Base-by-base conservation (phyloP, 1,140 invertebrate genomes). In the Euwallacea fornicatus region DNA sequence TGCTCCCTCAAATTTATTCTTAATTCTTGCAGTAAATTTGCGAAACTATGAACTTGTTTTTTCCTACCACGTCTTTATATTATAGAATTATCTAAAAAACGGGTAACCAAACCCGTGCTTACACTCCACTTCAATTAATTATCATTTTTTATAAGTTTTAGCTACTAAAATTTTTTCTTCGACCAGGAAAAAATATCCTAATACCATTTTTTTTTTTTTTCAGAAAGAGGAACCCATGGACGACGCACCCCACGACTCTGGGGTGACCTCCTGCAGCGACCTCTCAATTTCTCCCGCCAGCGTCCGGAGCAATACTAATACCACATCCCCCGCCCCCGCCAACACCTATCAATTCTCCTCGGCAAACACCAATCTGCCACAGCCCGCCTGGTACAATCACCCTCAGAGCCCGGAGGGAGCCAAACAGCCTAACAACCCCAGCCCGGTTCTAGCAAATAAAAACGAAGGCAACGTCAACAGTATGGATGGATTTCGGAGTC, bases 401-500 rank as follows among this genome's bases (percentile, higher is more conserved):
- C 46, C 44, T 54, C 7, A n/a, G 16, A 47, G n/a, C 42, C 33
- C 33, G 15, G 8, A 42, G 62, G 6, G 16, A 9, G 7, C 13
- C 44, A 7, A 11, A 6, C 7, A 58, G 33, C 33, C 53, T 16
- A 82, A 82, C 0, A 83, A 82, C 0, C 80, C 9, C 0, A 50
- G 13, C 46, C 13, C 46, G 9, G 46, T 50, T 13, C 9, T 11
- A 3, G 46, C 46, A 50, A 10, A 50, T 0, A 50, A 50, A 13
- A 50, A 72, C 8, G 76, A 76, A 11, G 68, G 66, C 9, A 72
- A 74, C 66, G 74, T 70, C 10, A 78, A 81, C 56, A 86, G 88
- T 3, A 86, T 85, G 11, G 88, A 92, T 13, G 88, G 92, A 60
- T 84, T 85, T 6, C 81, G 88, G 9, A 84, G 89, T 10, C 90